Conservation (phyloP, 2,113 vertebrate genomes). For the Chamaea fasciata region DNA sequence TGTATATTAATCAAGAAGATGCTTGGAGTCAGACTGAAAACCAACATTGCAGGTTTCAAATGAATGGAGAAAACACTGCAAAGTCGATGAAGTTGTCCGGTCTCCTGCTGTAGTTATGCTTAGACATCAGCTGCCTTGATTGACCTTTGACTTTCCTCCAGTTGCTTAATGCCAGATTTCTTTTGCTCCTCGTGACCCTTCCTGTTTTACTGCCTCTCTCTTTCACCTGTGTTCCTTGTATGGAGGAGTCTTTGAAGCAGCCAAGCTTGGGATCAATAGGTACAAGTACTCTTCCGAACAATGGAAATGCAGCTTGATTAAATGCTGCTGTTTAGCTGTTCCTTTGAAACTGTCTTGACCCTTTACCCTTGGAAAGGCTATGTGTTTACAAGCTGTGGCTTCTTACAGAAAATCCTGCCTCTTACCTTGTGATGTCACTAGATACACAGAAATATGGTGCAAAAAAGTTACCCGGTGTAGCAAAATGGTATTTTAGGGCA, state of each 20-base stretch:
- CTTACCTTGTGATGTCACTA: neutral
- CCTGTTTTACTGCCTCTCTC: conserved; percentile 50
- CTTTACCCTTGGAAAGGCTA: neutral
- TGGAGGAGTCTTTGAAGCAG: neutral
- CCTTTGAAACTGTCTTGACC: neutral
- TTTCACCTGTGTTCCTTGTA: conserved; percentile 72
- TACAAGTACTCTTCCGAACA: conserved; percentile 15
- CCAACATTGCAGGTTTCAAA: neutral
- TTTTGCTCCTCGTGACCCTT: conserved; percentile 66
- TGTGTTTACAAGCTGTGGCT: neutral
- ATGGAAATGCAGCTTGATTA: conserved; percentile 39
- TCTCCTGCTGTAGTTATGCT: conserved; percentile 64
- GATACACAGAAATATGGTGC: neutral
- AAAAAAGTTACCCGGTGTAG: neutral
- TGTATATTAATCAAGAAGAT: neutral
- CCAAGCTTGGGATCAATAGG: conserved; percentile 63
- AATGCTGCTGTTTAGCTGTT: conserved; percentile 51
- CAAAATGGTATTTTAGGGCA: neutral
- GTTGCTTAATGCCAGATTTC: conserved; percentile 53
- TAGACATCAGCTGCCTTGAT: conserved; percentile 71
- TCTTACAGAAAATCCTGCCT: neutral
- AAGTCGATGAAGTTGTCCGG: conserved; percentile 7
- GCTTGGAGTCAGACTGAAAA: neutral
- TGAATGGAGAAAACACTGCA: neutral
- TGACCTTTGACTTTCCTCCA: conserved; percentile 68